Conservation (phyloP, 2,888 invertebrate species). For the Fabriciana adippe region DNA sequence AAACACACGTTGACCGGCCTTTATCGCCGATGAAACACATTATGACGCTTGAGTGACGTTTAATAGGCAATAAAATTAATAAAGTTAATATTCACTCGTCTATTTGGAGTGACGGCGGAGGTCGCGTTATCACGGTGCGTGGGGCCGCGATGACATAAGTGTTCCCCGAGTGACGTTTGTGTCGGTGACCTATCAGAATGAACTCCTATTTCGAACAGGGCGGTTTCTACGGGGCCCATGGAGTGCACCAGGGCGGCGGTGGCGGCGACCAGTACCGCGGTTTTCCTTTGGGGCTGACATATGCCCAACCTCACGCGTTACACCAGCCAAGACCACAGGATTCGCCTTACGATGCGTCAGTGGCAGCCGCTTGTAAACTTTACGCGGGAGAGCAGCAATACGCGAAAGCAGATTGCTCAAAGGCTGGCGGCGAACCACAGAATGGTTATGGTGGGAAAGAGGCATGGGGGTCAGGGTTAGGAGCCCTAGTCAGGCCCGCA, state of each 20-base stretch:
- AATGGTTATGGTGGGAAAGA: conserved; percentile 88
- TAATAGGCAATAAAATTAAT: conserved; percentile 81
- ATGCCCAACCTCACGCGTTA: conserved; percentile 90
- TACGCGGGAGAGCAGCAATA: conserved; percentile 87
- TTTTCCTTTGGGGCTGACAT: conserved; percentile 93
- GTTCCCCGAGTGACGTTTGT: conserved; percentile 75
- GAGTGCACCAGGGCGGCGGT: conserved; percentile 88
- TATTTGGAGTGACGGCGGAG: conserved; percentile 75
- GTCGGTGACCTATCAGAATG: conserved; percentile 85
- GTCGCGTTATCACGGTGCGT: conserved; percentile 77
- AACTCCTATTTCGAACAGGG: conserved; percentile 98
- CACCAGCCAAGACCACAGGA: conserved; percentile 93
- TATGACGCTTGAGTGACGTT: conserved; percentile 82
- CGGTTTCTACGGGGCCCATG: conserved; percentile 96
- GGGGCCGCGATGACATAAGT: conserved; percentile 80
- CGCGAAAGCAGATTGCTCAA: conserved; percentile 90
- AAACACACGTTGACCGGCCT: conserved; percentile 80
- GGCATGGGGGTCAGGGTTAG: conserved; percentile 86
- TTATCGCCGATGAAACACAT: conserved; percentile 79
- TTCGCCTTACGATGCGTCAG: conserved; percentile 95
- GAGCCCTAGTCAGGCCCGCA: conserved; percentile 89
- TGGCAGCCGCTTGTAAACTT: conserved; percentile 92
- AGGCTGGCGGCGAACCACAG: conserved; percentile 84
- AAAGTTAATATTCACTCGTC: conserved; percentile 73
- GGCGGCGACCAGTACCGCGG: conserved; percentile 92